Base-by-base conservation (phyloP, 2,888 invertebrate species). In the Leuctra nigra region DNA sequence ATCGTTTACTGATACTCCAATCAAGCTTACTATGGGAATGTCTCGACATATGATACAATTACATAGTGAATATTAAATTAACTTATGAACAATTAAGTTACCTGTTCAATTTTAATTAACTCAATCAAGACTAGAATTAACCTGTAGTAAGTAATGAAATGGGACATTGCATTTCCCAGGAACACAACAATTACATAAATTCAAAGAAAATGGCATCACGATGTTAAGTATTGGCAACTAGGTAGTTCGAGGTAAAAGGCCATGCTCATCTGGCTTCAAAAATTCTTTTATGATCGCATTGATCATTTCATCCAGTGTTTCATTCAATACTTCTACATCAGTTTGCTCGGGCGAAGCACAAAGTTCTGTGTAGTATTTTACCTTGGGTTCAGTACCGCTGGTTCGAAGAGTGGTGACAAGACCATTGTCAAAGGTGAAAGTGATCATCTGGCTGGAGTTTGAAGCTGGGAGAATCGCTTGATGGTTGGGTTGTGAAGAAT, bases 351-450 rank as follows among this genome's bases (percentile, higher is more conserved):
- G 50, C 46, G 47, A 48, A 16, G 56, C 46, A 47, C 35, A 47
- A 23, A 59, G 76, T 72, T 97, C 99, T 0, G 92, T 88, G 74
- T 99, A 99, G 74, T 96, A 99, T 75, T 99, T 99, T 66, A 99
- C 83, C 73, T 99, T 99, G 39, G 99, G 99, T 72, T 99, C 99
- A 0, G 99, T 99, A 46, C 99, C 99, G 71, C 96, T 96, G 1
- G 97, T 95, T 62, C 99, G 80, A 29, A 99, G 74, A 0, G 95
- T 97, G 1, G 90, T 82, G 7, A 87, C 83, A 61, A 92, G 79
- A 0, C 94, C 95, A 73, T 90, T 91, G 54, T 78, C 76, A 72
- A 98, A 94, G 7, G 82, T 83, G 72, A 99, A 94, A 9, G 95
- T 95, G 54, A 99, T 86, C 99, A 99, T 99, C 74, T 98, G 86